These are phyloP conservation scores for Spodoptera exigua DNA, from an alignment of 2,888 invertebrate genomes.

Conservation along the genomic window DNA sequence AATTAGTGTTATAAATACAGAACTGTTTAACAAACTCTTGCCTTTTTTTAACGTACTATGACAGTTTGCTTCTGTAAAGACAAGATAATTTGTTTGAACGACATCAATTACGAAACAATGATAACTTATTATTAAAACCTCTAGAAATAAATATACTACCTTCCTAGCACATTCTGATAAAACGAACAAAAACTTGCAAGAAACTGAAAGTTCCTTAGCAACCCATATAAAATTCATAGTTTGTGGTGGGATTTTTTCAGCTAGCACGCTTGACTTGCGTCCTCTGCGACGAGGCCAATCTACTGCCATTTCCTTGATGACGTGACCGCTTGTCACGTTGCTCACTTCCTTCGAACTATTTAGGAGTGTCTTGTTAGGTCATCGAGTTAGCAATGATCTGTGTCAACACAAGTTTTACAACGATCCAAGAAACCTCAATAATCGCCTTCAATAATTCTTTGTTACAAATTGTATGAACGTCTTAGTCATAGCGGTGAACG, in stretches of 20 bases:
- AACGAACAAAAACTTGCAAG: slow-evolving; percentile 15
- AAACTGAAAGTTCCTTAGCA: slow-evolving; percentile 36
- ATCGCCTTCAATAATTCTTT: slow-evolving; percentile 18
- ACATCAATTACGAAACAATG: too few relatives aligned
- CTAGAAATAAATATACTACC: slow-evolving; percentile 34
- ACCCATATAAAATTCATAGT: slow-evolving; percentile 29
- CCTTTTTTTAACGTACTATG: slow-evolving; percentile 8
- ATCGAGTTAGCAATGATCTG: slow-evolving; percentile 31
- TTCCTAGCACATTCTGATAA: slow-evolving; percentile 4
- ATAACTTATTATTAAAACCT: too few relatives aligned
- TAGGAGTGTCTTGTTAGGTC: slow-evolving; percentile 21
- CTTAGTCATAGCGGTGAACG: slow-evolving; percentile 43
- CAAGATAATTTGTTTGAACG: too few relatives aligned
- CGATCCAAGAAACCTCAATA: slow-evolving; percentile 6
- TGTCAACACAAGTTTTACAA: neutral
- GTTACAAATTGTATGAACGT: slow-evolving; percentile 29
- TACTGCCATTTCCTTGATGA: slow-evolving; percentile 72
- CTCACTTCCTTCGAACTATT: slow-evolving; percentile 63
- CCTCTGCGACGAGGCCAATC: slow-evolving; percentile 71
- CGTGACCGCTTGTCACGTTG: slow-evolving; percentile 58
- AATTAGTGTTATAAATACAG: slow-evolving; percentile 9
- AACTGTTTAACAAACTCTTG: slow-evolving; percentile 26
- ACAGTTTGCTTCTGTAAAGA: too few relatives aligned
- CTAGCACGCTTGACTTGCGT: slow-evolving; percentile 71
- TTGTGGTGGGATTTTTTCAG: slow-evolving; percentile 61